These are phyloP conservation scores for Eulemur coronatus DNA, from an alignment of 2,797 vertebrate genomes.

Conservation along the genomic window DNA sequence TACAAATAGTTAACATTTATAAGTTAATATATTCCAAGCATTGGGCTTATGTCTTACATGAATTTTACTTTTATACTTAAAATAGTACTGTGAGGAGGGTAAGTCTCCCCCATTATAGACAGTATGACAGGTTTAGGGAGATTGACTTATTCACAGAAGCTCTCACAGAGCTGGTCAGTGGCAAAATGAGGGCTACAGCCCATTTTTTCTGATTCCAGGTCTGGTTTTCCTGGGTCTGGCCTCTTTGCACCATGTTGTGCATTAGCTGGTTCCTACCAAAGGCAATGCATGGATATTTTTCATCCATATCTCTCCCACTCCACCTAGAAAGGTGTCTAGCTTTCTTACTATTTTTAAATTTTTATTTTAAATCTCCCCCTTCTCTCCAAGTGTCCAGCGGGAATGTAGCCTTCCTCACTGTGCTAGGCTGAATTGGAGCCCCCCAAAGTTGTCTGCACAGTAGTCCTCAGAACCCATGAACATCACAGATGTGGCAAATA, in stretches of 20 bases:
- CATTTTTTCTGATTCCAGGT: neutral
- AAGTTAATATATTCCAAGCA: neutral
- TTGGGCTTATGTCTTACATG: neutral
- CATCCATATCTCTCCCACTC: neutral
- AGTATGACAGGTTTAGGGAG: neutral
- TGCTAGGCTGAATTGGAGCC: neutral
- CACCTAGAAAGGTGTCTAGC: neutral
- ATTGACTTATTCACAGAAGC: neutral
- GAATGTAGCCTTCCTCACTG: neutral
- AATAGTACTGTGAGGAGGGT: neutral
- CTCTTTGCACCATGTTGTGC: neutral
- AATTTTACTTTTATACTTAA: neutral
- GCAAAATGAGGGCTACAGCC: neutral
- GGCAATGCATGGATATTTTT: neutral
- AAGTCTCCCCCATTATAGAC: neutral
- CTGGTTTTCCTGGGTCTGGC: neutral
- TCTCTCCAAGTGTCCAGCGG: neutral
- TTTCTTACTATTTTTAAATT: neutral
- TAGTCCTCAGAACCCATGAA: neutral
- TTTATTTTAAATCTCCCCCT: neutral
- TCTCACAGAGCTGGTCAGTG: neutral
- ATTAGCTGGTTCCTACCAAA: neutral
- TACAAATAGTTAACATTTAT: neutral
- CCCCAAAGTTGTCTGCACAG: neutral
- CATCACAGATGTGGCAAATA: neutral